phyloP scores from a whole-genome alignment of 1,140 invertebrate genomes.

The Condylostylus longicornis region DNA sequence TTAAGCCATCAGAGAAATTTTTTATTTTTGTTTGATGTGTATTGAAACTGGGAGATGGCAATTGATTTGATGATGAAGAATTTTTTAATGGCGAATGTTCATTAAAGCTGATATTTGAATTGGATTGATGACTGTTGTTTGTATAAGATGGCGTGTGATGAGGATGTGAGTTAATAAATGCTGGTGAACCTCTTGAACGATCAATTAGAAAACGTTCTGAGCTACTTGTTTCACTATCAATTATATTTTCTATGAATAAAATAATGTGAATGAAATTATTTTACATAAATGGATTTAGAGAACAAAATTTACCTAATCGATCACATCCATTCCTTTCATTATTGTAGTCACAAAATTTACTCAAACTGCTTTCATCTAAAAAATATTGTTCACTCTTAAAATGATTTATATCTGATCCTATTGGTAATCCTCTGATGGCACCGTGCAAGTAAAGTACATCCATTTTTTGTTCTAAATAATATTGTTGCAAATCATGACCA shows the following conservation, averaged over 20 bases:
- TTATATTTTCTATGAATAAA: constrained; percentile 25
- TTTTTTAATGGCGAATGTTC: constrained; percentile 7
- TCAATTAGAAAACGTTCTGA: constrained; percentile 30
- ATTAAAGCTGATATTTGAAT: constrained; percentile 14
- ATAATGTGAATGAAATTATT: constrained; percentile 9
- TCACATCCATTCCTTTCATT: constrained; percentile 23
- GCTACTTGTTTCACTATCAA: constrained; percentile 29
- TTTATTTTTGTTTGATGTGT: constrained; percentile 25
- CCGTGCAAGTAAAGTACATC: constrained; percentile 22
- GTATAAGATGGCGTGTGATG: constrained; percentile 8
- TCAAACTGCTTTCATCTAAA: constrained; percentile 16
- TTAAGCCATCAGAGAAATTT: constrained; percentile 27
- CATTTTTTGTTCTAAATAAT: constrained; percentile 30
- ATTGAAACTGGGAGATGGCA: too few species aligned
- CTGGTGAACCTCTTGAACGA: constrained; percentile 23
- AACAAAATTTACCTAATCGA: constrained; percentile 17
- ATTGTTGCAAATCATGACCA: too few species aligned
- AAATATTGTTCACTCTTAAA: constrained; percentile 29
- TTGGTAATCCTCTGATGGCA: constrained; percentile 20
- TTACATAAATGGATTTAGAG: background rate
- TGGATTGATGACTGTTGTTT: constrained; percentile 5
- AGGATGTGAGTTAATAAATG: constrained; percentile 15
- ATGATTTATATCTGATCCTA: constrained; percentile 26
- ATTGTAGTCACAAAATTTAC: constrained; percentile 19
- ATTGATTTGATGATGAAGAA: background rate